Percentiles rank a stretch among this genome's conserved stretches.
These are phyloP conservation scores for Lasiommata megera DNA, from an alignment of 2,888 invertebrate species.

Conservation along the genomic window DNA sequence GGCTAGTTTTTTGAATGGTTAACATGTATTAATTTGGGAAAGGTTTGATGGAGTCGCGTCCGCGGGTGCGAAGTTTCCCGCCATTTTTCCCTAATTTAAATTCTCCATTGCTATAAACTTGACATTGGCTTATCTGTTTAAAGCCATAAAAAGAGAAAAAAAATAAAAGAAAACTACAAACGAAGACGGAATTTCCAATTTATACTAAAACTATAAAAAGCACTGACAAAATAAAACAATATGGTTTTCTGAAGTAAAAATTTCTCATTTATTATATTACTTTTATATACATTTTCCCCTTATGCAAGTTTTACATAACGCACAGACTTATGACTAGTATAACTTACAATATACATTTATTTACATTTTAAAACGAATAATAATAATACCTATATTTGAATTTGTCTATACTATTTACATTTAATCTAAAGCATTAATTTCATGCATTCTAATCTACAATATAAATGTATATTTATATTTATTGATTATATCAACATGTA, in stretches of 20 bases:
- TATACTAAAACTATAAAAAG: background rate
- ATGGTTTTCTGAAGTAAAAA: conserved; percentile 26
- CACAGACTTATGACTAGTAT: conserved; percentile 59
- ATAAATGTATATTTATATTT: background rate
- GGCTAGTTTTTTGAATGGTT: no score
- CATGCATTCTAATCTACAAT: background rate
- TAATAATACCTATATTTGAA: background rate
- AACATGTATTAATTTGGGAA: no score
- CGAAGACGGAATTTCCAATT: no score
- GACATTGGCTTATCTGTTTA: no score
- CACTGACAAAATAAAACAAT: background rate
- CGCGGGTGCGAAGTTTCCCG: no score
- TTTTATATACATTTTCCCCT: conserved; percentile 55
- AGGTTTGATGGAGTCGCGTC: no score
- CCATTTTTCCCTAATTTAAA: no score
- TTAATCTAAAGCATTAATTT: background rate
- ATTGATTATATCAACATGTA: background rate
- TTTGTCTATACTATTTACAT: background rate
- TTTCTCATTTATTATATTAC: conserved; percentile 45
- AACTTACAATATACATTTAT: conserved; percentile 48
- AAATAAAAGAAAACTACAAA: background rate
- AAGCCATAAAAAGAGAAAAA: no score
- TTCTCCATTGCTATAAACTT: no score
- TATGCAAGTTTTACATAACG: conserved; percentile 38
- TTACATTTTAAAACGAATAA: conserved; percentile 16